These are phyloP conservation scores for Phaethornis superciliosus DNA, from an alignment of 2,113 vertebrate species.

Conservation along the genomic window DNA sequence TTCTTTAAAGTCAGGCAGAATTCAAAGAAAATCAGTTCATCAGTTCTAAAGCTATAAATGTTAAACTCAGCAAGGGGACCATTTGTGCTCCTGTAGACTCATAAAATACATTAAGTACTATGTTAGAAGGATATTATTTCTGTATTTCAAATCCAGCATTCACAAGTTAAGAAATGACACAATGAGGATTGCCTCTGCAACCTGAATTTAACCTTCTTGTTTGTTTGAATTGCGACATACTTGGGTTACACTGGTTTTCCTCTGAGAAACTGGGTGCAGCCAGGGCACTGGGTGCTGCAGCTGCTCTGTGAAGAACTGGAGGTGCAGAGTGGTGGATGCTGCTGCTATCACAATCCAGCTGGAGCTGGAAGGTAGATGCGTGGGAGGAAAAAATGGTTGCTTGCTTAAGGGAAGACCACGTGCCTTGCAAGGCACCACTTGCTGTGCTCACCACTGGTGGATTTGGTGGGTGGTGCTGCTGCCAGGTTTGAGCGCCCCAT, in stretches of 20 bases:
- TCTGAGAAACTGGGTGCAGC: fast-evolving
- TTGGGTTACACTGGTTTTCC: not conserved
- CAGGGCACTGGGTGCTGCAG: not conserved
- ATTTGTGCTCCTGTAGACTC: not conserved
- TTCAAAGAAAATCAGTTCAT: conserved; percentile 12
- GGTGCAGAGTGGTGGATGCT: fast-evolving
- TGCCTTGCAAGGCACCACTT: not conserved
- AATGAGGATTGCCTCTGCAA: not conserved
- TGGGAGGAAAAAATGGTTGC: fast-evolving
- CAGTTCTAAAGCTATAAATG: not conserved
- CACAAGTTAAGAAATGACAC: not conserved
- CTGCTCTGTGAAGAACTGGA: not conserved
- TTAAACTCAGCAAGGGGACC: not conserved
- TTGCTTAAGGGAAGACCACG: fast-evolving
- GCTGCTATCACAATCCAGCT: not conserved
- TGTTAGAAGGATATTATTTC: not conserved
- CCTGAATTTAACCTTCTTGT: not conserved
- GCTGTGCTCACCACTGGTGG: fast-evolving
- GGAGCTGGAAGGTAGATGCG: not conserved
- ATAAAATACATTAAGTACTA: not conserved
- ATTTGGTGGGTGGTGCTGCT: not conserved
- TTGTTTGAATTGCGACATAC: not conserved
- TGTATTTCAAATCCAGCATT: not conserved
- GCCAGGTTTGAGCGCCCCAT: not conserved
- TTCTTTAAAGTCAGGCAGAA: not conserved